Conservation (phyloP, 2,113 vertebrate species). For the Ceuthmochares aereus region DNA sequence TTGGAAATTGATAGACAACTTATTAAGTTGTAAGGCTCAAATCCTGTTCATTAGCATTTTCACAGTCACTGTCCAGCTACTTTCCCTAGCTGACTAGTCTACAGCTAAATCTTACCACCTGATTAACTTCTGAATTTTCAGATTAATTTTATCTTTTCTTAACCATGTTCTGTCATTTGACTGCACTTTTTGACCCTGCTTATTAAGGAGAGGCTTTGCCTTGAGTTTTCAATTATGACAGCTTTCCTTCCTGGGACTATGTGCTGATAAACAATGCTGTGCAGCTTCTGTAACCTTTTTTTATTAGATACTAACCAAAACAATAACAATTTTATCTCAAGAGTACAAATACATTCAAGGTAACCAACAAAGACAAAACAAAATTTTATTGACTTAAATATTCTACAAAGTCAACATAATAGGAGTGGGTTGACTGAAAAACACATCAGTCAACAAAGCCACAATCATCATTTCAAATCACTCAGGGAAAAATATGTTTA, state of each 20-base stretch:
- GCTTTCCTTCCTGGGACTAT: background rate
- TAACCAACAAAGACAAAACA: conserved; percentile 17
- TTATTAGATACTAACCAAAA: background rate
- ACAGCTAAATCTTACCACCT: background rate
- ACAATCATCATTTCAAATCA: background rate
- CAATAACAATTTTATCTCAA: conserved; percentile 7
- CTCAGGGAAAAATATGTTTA: conserved; percentile 24
- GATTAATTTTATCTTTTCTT: background rate
- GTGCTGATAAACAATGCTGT: background rate
- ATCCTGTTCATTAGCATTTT: background rate
- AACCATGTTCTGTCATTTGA: background rate
- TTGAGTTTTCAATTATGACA: background rate
- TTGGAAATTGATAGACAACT: background rate
- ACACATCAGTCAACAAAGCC: conserved; percentile 12
- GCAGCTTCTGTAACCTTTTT: background rate
- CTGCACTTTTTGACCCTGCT: background rate
- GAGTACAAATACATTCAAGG: background rate
- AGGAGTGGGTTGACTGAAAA: background rate
- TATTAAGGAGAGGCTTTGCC: background rate
- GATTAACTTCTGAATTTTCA: background rate
- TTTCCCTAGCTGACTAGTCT: background rate
- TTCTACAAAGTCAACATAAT: background rate
- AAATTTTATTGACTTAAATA: conserved; percentile 7
- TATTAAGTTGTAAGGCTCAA: background rate
- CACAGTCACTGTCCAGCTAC: background rate